These are phyloP conservation scores for Tor tambroides DNA, from an alignment of 2,113 vertebrate genomes.

Conservation along the genomic window DNA sequence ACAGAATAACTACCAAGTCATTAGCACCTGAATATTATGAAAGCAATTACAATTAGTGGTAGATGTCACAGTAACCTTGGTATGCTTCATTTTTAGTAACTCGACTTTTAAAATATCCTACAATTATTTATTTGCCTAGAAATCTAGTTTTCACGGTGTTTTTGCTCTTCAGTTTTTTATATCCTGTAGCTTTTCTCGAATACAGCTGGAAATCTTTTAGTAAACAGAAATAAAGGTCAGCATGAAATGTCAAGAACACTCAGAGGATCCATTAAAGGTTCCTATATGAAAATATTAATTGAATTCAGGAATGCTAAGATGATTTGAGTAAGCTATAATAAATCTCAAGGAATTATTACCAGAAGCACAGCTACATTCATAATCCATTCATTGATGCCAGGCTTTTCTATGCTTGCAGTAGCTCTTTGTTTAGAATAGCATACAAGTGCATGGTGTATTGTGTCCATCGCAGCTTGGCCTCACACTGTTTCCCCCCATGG, in stretches of 20 bases:
- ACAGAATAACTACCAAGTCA: slow-evolving; percentile 37
- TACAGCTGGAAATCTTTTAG: slow-evolving; percentile 36
- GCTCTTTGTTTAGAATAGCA: slow-evolving; percentile 39
- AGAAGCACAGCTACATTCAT: slow-evolving; percentile 30
- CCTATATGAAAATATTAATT: slow-evolving; percentile 21
- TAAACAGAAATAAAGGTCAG: slow-evolving; percentile 55
- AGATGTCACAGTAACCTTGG: slow-evolving; percentile 16
- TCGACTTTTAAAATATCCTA: slow-evolving; percentile 10
- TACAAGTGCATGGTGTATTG: slow-evolving; percentile 48
- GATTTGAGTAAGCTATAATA: background rate
- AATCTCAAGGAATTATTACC: background rate
- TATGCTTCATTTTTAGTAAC: background rate
- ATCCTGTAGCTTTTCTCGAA: slow-evolving; percentile 26
- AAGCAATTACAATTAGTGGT: too few species aligned
- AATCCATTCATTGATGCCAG: slow-evolving; percentile 39
- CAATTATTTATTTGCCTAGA: slow-evolving; percentile 1
- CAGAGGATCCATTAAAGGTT: slow-evolving; percentile 45
- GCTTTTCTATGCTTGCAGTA: slow-evolving; percentile 40
- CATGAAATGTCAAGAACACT: slow-evolving; percentile 55
- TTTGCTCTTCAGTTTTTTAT: slow-evolving; percentile 20
- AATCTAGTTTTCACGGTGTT: too few species aligned
- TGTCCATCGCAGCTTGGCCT: slow-evolving; percentile 53
- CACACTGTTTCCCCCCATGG: slow-evolving; percentile 37
- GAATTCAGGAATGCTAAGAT: background rate
- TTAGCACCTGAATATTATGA: too few species aligned